Conservation (phyloP, 1,140 invertebrate species). For the Caenorhabditis latens region DNA sequence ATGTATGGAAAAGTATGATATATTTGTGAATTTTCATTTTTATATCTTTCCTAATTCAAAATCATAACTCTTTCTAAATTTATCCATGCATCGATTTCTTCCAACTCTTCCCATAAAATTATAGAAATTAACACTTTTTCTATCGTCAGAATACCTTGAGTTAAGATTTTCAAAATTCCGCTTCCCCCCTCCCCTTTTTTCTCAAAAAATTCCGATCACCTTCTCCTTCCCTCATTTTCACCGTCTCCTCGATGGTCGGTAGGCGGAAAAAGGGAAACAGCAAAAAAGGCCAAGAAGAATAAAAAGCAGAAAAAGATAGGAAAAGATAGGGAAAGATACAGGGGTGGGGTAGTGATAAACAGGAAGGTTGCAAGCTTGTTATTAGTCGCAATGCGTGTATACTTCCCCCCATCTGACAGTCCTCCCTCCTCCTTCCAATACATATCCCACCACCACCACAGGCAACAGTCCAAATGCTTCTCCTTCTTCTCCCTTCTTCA, state of each 20-base stretch:
- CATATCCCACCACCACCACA: conserved; percentile 2
- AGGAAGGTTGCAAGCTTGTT: conserved; percentile 55
- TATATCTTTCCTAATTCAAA: no score
- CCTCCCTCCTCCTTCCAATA: not conserved
- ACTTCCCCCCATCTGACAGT: not conserved
- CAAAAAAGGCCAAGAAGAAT: not conserved
- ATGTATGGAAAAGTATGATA: no score
- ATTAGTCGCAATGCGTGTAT: conserved; percentile 44
- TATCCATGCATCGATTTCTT: no score
- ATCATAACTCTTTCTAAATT: no score
- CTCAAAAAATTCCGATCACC: not conserved
- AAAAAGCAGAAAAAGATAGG: not conserved
- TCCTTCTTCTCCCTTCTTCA: conserved; percentile 12
- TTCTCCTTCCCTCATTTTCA: not conserved
- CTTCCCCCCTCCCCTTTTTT: no score
- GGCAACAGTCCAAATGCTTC: conserved; percentile 21
- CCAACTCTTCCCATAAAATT: no score
- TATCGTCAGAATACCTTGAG: no score
- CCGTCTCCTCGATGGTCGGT: not conserved
- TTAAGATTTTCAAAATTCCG: not conserved
- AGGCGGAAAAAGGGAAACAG: not conserved
- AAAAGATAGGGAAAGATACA: conserved; percentile 19
- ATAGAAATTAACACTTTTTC: no score
- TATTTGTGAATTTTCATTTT: no score
- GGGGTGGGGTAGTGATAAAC: conserved; percentile 45